A percentile compares a stretch with the other conserved stretches of the same genome.
phyloP scores from a whole-genome alignment of 1,140 invertebrate genomes.

The Lepidurus arcticus region DNA sequence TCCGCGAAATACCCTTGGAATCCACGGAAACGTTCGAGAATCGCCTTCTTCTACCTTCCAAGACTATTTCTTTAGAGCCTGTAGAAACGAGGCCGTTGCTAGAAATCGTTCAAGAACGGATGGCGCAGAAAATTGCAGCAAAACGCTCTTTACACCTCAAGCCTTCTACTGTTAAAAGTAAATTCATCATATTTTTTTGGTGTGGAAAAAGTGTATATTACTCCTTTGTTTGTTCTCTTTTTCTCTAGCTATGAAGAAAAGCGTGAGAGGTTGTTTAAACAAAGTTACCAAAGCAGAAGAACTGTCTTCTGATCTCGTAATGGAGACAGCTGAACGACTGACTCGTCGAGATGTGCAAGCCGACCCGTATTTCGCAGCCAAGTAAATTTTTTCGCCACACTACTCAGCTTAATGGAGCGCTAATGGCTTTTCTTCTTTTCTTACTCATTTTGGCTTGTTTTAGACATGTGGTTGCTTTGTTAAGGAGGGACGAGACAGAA shows the following conservation, averaged over 20 bases:
- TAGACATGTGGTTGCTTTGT: not conserved
- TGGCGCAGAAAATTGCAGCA: not conserved
- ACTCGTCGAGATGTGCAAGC: conserved; percentile 12
- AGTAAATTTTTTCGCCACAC: not conserved
- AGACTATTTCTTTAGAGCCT: not conserved
- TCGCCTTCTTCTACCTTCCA: not conserved
- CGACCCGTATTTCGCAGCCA: not conserved
- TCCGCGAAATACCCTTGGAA: not conserved
- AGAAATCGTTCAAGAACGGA: not conserved
- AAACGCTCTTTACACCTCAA: not conserved
- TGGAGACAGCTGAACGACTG: not conserved
- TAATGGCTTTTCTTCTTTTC: too few relatives aligned
- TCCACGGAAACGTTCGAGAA: not conserved
- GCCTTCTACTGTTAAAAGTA: not conserved
- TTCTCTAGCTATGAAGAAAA: conserved; percentile 5
- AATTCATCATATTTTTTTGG: too few relatives aligned
- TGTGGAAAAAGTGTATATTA: not conserved
- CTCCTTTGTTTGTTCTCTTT: not conserved
- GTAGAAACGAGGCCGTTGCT: not conserved
- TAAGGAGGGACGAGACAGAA: conserved; percentile 14
- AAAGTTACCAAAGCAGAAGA: not conserved
- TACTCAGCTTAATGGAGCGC: too few relatives aligned
- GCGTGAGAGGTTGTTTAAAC: not conserved
- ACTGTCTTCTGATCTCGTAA: not conserved
- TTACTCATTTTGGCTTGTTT: not conserved